Percentiles rank a stretch among this genome's conserved stretches.
These are phyloP conservation scores for Brachionus rotundiformis DNA, from an alignment of 1,140 invertebrate genomes.

Conservation along the genomic window DNA sequence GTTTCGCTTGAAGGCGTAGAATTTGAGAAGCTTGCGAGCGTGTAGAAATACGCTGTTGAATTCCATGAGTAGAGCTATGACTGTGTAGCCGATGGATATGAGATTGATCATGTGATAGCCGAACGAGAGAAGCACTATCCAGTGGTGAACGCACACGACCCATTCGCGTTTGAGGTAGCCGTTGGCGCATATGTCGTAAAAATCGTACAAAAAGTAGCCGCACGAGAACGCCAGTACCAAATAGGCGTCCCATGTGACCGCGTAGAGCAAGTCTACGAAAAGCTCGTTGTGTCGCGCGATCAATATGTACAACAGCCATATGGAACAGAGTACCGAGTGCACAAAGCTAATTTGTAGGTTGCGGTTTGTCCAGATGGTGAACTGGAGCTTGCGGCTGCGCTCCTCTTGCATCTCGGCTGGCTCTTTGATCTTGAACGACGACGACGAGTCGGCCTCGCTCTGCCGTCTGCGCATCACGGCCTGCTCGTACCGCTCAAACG, in stretches of 20 bases:
- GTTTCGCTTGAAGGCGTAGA: neutral
- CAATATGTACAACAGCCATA: slow-evolving; percentile 15
- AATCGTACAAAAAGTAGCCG: slow-evolving; percentile 51
- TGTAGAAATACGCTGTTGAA: slow-evolving; percentile 47
- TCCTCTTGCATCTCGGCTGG: neutral
- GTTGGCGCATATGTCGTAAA: slow-evolving; percentile 44
- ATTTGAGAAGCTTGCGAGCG: slow-evolving; percentile 29
- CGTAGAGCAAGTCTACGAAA: neutral
- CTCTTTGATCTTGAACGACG: neutral
- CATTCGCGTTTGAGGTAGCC: slow-evolving; percentile 38
- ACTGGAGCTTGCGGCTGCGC: neutral
- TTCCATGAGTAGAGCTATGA: slow-evolving; percentile 17
- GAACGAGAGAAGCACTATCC: slow-evolving; percentile 43
- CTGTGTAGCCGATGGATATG: slow-evolving; percentile 34
- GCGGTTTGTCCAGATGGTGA: slow-evolving; percentile 41
- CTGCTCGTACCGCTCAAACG: slow-evolving; percentile 32
- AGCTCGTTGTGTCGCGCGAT: neutral
- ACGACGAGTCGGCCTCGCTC: neutral
- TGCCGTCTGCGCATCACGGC: neutral
- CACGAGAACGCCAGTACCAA: slow-evolving; percentile 15
- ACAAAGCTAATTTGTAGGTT: slow-evolving; percentile 49
- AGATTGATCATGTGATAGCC: slow-evolving; percentile 32
- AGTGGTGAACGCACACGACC: slow-evolving; percentile 43
- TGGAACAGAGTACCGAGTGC: slow-evolving; percentile 15
- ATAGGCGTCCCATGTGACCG: slow-evolving; percentile 35